Percentiles rank a stretch among this genome's conserved stretches.
Conservation (phyloP, 2,888 invertebrate genomes). For the Nemotelus pantherinus region DNA sequence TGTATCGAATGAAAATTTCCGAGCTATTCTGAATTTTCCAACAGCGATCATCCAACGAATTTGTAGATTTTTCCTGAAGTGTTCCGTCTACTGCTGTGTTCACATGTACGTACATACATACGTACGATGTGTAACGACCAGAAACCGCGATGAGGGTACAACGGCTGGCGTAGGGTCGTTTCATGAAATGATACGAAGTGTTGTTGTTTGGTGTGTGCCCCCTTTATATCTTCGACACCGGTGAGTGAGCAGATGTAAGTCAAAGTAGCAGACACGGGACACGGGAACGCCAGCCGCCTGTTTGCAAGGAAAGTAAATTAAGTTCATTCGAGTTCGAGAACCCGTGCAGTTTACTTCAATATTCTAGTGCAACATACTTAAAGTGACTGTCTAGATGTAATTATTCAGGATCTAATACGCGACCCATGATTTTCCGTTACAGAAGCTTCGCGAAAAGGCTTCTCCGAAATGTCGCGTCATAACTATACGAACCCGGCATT, state of each 20-base stretch:
- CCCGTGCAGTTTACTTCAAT: slow-evolving; percentile 32
- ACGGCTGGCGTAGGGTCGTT: slow-evolving; percentile 37
- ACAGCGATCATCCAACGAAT: no score
- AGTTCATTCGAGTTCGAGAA: slow-evolving; percentile 35
- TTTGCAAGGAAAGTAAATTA: neutral
- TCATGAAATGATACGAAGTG: slow-evolving; percentile 21
- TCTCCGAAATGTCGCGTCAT: slow-evolving; percentile 60
- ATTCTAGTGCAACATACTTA: neutral
- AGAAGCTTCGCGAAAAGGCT: slow-evolving; percentile 16
- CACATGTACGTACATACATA: slow-evolving; percentile 16
- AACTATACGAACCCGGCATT: slow-evolving; percentile 83
- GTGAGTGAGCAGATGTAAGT: slow-evolving; percentile 47
- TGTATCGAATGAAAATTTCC: no score
- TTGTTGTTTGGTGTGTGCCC: slow-evolving; percentile 44
- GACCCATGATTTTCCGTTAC: neutral
- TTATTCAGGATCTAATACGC: neutral
- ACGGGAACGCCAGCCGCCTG: slow-evolving; percentile 28
- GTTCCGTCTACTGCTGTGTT: neutral
- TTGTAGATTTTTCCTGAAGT: no score
- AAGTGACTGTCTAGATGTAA: neutral
- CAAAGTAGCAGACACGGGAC: slow-evolving; percentile 43
- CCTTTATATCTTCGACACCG: slow-evolving; percentile 41
- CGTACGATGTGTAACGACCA: neutral
- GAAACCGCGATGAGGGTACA: slow-evolving; percentile 19
- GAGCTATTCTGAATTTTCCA: no score